A percentile compares a stretch with the other conserved stretches of the same genome.
These are phyloP conservation scores for Hippocampus zosterae DNA, from an alignment of 2,113 vertebrate genomes.

Conservation along the genomic window DNA sequence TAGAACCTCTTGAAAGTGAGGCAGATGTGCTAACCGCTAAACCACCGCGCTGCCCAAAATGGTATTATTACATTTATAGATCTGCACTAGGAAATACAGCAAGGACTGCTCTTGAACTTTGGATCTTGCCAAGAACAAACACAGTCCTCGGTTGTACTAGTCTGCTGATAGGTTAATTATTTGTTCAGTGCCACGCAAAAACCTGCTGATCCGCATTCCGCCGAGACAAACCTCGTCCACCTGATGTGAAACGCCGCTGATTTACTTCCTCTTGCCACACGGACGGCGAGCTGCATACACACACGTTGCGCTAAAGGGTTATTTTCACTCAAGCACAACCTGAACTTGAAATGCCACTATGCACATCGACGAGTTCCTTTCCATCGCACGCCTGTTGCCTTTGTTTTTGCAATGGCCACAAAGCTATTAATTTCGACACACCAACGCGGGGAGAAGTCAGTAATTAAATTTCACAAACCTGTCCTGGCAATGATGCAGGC, in stretches of 20 bases:
- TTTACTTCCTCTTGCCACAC: not conserved
- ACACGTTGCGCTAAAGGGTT: not conserved
- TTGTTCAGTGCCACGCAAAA: conserved; percentile 7
- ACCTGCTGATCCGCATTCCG: conserved; percentile 51
- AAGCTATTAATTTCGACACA: not conserved
- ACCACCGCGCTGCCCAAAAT: not conserved
- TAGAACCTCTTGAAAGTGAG: not conserved
- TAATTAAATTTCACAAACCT: too few relatives aligned
- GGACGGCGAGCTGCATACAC: not conserved
- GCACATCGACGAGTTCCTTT: not conserved
- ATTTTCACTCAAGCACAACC: not conserved
- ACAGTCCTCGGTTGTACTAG: not conserved
- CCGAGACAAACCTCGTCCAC: not conserved
- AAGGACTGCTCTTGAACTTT: conserved; percentile 38
- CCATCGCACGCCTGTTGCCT: not conserved
- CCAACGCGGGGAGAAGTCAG: not conserved
- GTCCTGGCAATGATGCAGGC: not conserved
- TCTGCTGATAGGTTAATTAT: conserved; percentile 6
- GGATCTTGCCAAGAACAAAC: conserved; percentile 4
- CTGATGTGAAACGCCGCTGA: not conserved
- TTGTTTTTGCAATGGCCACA: not conserved
- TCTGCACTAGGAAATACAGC: not conserved
- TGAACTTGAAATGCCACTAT: not conserved
- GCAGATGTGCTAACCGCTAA: not conserved
- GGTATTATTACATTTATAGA: not conserved